Base-by-base conservation (phyloP, 2,888 invertebrate genomes). In the Drosophila subquinaria region DNA sequence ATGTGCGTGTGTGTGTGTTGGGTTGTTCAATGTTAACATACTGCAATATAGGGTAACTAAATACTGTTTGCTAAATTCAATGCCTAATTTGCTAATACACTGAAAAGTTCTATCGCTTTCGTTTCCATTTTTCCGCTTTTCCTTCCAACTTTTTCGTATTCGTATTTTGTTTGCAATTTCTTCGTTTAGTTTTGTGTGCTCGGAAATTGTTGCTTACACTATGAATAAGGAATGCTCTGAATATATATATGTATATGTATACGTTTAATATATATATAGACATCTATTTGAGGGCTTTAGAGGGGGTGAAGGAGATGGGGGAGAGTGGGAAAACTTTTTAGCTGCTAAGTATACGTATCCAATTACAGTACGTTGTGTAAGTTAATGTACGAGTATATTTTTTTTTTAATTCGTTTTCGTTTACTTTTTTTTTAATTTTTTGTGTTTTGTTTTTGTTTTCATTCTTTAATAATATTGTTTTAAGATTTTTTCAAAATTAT, bases 401-500 rank as follows among this genome's bases (percentile, higher is more conserved):
- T 42, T 55, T 66, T 68, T 73, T 50, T 45, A 50, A 47, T 47
- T 45, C 50, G 61, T 40, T 72, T 72, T 57, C 17, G 56, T 52
- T 56, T 42, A 3, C 13, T 2, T 43, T 38, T 68, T 71, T 61
- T 69, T 69, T 61, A 40, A 10, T 56, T 64, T 72, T 72, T 72
- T 64, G 45, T 56, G 69, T 79, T 82, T 69, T 13, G 5, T 57
- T 67, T 69, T 62, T 23, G 40, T 59, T 62, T 72, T 72, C 50
- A 51, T 75, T 51, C 27, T 53, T 73, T 70, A 62, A 70, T 69
- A 53, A 63, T 77, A 69, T 57, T 55, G 67, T 68, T 85, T 75
- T 70, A 79, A 73, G 73, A 79, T 86, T 89, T 84, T 87, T 82
- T 73, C 79, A 86, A 88, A 90, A 90, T 92, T 92, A 92, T 92